These are phyloP conservation scores for Microcebus jonahi DNA, from an alignment of 2,113 vertebrate genomes.

Conservation along the genomic window DNA sequence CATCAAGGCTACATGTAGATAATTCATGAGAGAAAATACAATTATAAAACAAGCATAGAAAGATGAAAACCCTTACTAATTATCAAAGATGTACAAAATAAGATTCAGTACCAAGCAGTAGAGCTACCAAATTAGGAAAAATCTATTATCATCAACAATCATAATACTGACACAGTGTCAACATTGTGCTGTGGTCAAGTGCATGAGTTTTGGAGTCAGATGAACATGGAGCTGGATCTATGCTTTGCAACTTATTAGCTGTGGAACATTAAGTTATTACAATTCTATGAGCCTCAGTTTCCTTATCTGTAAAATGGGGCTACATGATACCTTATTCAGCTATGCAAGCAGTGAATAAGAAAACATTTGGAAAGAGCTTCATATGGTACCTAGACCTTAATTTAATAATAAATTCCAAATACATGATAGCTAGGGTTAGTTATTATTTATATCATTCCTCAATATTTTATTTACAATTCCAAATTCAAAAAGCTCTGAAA, in stretches of 20 bases:
- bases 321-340: background rate
- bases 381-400: background rate
- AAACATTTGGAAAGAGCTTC: background rate
- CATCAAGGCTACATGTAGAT: background rate
- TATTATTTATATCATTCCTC: background rate
- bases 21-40: background rate
- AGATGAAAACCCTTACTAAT: background rate
- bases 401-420: conserved; percentile 31
- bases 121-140: background rate
- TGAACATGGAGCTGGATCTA: background rate
- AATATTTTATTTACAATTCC: background rate
- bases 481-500: background rate
- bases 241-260: background rate
- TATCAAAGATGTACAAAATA: background rate
- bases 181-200: background rate
- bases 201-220: background rate
- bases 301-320: background rate
- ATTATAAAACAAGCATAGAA: background rate
- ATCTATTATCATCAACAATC: background rate
- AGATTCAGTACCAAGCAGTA: background rate
- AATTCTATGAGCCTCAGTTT: background rate
- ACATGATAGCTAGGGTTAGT: background rate
- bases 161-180: background rate
- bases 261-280: background rate
- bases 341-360: background rate